These are phyloP conservation scores for Leucophenga varia DNA, from an alignment of 1,140 invertebrate species.

Conservation along the genomic window DNA sequence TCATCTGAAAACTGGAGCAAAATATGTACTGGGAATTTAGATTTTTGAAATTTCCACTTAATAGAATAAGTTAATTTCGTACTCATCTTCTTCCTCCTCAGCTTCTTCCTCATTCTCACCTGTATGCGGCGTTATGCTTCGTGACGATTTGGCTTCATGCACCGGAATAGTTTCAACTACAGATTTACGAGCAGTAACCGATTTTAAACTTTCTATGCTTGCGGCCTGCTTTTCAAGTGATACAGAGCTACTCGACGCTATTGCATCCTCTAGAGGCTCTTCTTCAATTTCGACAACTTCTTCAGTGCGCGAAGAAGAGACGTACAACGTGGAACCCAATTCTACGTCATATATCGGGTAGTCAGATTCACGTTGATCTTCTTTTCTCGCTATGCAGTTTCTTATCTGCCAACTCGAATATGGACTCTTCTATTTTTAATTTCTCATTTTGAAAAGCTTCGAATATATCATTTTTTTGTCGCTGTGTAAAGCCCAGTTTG, in stretches of 20 bases:
- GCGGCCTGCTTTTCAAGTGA: not conserved
- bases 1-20: too few species aligned
- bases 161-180: not conserved
- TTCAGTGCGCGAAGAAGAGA: constrained; percentile 40
- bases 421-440: too few species aligned
- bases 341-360: constrained; percentile 40
- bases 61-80: constrained; percentile 44
- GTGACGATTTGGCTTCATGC: too few species aligned
- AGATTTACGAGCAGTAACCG: too few species aligned
- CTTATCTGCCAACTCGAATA: too few species aligned
- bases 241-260: constrained; percentile 31
- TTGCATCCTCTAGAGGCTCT: constrained; percentile 40
- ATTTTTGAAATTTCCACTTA: too few species aligned
- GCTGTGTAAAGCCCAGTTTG: constrained; percentile 61
- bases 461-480: too few species aligned
- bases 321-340: constrained; percentile 40
- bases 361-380: constrained; percentile 1
- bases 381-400: too few species aligned
- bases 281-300: constrained; percentile 30
- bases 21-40: too few species aligned
- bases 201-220: too few species aligned
- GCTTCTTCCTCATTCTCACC: constrained; percentile 7
- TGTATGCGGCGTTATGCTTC: too few species aligned
- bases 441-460: too few species aligned
- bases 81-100: constrained; percentile 32